phyloP scores from a whole-genome alignment of 2,797 vertebrate species.

The Malacoraja senta region DNA sequence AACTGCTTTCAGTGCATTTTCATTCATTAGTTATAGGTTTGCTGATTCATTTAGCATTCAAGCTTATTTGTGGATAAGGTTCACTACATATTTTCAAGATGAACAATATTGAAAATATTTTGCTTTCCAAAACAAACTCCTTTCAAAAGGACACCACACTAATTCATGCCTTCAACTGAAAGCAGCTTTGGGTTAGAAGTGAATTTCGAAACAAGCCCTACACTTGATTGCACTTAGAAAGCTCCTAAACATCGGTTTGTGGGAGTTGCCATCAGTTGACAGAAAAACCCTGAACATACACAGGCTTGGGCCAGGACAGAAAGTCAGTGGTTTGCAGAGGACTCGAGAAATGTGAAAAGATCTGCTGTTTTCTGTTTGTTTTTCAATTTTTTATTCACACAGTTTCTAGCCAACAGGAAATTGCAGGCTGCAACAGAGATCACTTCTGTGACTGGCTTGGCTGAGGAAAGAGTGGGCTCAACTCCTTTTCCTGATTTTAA shows the following conservation, averaged over 20 bases:
- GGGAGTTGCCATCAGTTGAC: not conserved
- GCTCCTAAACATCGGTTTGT: not conserved
- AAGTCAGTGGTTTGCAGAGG: not conserved
- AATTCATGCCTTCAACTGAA: not conserved
- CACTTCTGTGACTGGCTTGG: not conserved
- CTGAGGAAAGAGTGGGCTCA: not conserved
- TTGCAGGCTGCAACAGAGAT: not conserved
- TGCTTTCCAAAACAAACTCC: not conserved
- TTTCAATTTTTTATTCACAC: conserved; percentile 18
- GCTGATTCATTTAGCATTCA: not conserved
- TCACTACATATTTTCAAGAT: not conserved
- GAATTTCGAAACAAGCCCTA: not conserved
- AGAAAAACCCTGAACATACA: not conserved
- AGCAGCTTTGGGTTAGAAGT: not conserved
- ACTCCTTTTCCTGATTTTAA: not conserved
- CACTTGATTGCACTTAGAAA: not conserved
- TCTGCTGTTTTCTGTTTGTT: not conserved
- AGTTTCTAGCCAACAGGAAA: not conserved
- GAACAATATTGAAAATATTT: not conserved
- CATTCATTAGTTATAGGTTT: not conserved
- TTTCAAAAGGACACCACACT: not conserved
- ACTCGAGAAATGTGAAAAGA: conserved; percentile 13
- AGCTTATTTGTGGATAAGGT: not conserved
- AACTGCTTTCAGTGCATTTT: not conserved
- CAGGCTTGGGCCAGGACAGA: not conserved